phyloP scores from a whole-genome alignment of 2,113 vertebrate species.

The Salminus brasiliensis region DNA sequence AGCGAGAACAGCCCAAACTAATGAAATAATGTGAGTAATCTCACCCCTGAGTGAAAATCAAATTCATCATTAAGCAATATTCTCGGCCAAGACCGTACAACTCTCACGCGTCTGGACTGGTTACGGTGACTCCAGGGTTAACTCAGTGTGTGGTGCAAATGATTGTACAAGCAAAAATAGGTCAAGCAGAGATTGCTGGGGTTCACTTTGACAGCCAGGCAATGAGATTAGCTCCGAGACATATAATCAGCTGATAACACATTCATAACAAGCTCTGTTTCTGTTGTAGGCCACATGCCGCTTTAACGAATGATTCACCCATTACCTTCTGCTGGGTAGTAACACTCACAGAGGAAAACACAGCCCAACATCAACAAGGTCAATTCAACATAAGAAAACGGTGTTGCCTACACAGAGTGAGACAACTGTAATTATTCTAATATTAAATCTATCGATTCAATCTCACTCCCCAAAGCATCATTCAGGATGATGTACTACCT shows the following conservation, averaged over 20 bases:
- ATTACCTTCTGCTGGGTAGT: slow-evolving; percentile 26
- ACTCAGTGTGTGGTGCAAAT: slow-evolving; percentile 9
- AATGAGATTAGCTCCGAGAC: slow-evolving; percentile 72
- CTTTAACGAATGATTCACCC: slow-evolving; percentile 44
- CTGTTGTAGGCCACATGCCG: slow-evolving; percentile 44
- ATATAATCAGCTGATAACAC: slow-evolving; percentile 69
- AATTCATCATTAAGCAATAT: not conserved
- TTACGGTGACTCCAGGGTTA: not conserved
- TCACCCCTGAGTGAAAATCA: not conserved
- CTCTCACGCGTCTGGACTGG: not conserved
- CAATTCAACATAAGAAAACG: not conserved
- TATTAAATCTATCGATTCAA: not conserved
- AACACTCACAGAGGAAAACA: slow-evolving; percentile 5
- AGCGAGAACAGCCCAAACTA: not conserved
- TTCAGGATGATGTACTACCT: not conserved
- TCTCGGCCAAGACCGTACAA: not conserved
- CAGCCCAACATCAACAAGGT: not conserved
- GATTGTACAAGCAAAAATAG: slow-evolving; percentile 47
- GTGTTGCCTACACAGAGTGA: not conserved
- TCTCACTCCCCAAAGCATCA: not conserved
- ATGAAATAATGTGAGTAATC: not conserved
- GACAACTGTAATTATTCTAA: not conserved
- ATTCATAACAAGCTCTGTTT: slow-evolving; percentile 61
- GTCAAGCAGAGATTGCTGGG: slow-evolving; percentile 69
- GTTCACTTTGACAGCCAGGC: slow-evolving; percentile 70